These are phyloP conservation scores for Vanessa tameamea DNA, from an alignment of 1,140 invertebrate genomes.

Conservation along the genomic window DNA sequence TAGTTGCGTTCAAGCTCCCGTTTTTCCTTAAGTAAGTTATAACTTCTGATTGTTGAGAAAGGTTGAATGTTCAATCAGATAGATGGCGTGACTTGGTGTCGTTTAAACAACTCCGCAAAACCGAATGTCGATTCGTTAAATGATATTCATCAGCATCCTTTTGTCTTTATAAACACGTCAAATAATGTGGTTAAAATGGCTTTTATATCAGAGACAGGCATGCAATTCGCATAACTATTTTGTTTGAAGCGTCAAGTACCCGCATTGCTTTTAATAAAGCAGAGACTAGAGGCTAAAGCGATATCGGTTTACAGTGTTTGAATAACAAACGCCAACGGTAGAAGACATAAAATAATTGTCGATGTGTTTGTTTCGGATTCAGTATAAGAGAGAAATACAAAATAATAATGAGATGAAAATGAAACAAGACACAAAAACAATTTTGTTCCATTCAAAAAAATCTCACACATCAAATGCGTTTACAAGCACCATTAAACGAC, in stretches of 20 bases:
- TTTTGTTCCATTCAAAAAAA: not conserved
- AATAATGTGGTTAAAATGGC: slow-evolving; percentile 57
- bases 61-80: slow-evolving; percentile 75
- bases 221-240: slow-evolving; percentile 64
- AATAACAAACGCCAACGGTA: not conserved
- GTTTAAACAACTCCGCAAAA: slow-evolving; percentile 72
- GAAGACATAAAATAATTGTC: not conserved
- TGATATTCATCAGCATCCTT: slow-evolving; percentile 75
- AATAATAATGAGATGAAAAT: not conserved
- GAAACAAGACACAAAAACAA: not conserved
- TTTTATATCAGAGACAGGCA: slow-evolving; percentile 62
- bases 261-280: slow-evolving; percentile 59
- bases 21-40: slow-evolving; percentile 80
- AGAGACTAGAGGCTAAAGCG: slow-evolving; percentile 20
- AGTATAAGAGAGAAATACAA: not conserved
- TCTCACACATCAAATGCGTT: slow-evolving; percentile 12
- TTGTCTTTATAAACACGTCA: slow-evolving; percentile 79
- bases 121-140: slow-evolving; percentile 76
- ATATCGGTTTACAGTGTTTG: slow-evolving; percentile 15
- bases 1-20: slow-evolving; percentile 72
- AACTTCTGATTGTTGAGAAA: slow-evolving; percentile 75
- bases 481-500: slow-evolving; percentile 36
- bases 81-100: slow-evolving; percentile 79
- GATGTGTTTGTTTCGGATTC: not conserved
- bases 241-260: slow-evolving; percentile 57